These are phyloP conservation scores for Apis florea DNA, from an alignment of 1,140 invertebrate species.

Conservation along the genomic window DNA sequence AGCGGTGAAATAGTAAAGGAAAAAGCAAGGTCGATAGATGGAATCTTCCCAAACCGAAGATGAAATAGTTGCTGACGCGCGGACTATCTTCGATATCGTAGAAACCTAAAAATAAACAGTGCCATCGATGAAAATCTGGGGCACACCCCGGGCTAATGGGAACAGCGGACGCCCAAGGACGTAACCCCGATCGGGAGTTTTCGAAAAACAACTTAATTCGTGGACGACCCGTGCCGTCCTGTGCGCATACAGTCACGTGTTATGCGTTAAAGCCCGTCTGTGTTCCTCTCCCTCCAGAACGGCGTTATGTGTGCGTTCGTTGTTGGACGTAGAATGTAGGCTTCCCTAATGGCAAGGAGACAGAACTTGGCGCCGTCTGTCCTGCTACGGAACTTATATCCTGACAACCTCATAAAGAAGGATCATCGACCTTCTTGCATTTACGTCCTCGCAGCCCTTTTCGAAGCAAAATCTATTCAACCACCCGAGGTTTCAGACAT, in stretches of 20 bases:
- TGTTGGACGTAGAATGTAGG: conserved; percentile 27
- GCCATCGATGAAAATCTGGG: conserved; percentile 61
- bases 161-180: conserved; percentile 46
- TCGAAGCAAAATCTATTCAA: too few relatives aligned
- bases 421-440: conserved; percentile 54
- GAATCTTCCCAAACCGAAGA: not conserved
- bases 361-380: conserved; percentile 63
- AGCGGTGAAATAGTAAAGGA: not conserved
- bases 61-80: conserved; percentile 38
- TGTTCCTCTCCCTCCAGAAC: not conserved
- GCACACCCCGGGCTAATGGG: conserved; percentile 48
- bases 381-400: conserved; percentile 49
- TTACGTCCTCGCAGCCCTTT: conserved; percentile 15
- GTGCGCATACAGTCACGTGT: conserved; percentile 25
- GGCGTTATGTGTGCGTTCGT: not conserved
- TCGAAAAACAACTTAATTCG: conserved; percentile 50
- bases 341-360: conserved; percentile 57
- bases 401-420: conserved; percentile 54
- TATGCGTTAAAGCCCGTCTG: not conserved
- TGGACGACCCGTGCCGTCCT: not conserved
- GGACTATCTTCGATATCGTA: conserved; percentile 32
- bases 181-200: conserved; percentile 45
- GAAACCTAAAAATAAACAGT: conserved; percentile 61
- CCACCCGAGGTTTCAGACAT: too few relatives aligned
- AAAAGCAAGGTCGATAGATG: not conserved